Evolutionary conservation across 2,113 vertebrate species (phyloP), one percentile per base, ranked within the genome.

Genomic region (Alaudala cheleensis): DNA sequence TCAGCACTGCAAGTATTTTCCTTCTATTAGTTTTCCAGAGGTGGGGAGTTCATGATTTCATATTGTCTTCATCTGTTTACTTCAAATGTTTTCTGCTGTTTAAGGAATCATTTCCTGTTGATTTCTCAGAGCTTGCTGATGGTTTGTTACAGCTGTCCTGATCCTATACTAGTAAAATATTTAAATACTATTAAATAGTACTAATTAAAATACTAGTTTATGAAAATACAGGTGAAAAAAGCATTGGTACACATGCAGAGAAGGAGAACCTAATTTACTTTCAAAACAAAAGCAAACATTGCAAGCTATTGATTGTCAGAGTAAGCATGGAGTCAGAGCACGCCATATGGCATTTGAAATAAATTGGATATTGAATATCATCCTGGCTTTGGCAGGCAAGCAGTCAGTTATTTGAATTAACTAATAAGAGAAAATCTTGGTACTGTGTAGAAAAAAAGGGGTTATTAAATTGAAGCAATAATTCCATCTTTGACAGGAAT

Each of bases 231-330:
- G 9, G n/a, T 71, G 29, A 87, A 76, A 79, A 84, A 81, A 57
- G 14, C 51, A 81, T 6, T 71, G n/a, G 40, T 40, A 67, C 73
- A 53, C n/a, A 71, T 8, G 5, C 7, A 61, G 13, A 15, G 66
- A 62, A 91, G 87, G n/a, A 57, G 28, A 93, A 57, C 5, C 57
- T 65, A 44, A 50, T 64, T 87, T 92, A 62, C 57, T 91, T 94
- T 92, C n/a, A 76, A 87, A 95, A 81, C 51, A 67, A 87, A 92
- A 64, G 49, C 47, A 95, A 95, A 95, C 80, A 83, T 7, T 51
- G 60, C 29, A 81, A 67, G 53, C 39, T 88, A 90, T 12, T 70
- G 56, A 93, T 81, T 76, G 6, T 26, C 81, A 72, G 40, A 82
- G 29, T 28, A 44, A 91, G 67, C 4, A 5, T 11, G n/a, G 51